Evolutionary conservation across 2,113 vertebrate genomes (phyloP), one percentile per base, ranked within the genome.

Genomic region (Cavia aperea): DNA sequence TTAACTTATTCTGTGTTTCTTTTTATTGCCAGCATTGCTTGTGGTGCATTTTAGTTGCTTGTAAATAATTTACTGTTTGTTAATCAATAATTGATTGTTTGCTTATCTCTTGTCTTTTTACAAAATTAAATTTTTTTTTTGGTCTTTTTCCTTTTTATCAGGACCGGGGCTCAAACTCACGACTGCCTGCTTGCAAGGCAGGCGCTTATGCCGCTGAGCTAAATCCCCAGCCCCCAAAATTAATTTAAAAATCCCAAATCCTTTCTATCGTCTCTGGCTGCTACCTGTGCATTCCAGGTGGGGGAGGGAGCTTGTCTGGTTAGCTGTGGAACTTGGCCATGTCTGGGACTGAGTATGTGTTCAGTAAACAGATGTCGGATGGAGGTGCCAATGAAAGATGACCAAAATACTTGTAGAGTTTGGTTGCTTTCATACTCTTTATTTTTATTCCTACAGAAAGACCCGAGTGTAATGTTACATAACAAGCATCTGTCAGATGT

Each of bases 371-470:
- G 82, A 83, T 31, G 65, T 77, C 43, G 66, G 90, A 7, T 23
- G 63, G 72, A 58, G 86, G 68, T 49, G 58, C 70, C 58, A 68
- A 49, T 3, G 14, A 79, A 87, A 16, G 19, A 46, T 5, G 62
- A 77, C 68, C 86, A 93, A 60, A 83, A 79, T n/a, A 51, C 73
- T 79, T 60, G 63, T 7, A 19, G 63, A 73, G 24, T 85, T 87
- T 56, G 49, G 62, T 90, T 93, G 93, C 49, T 90, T 88, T 82
- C 66, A 7, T 63, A 31, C 33, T 33, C 62, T 94, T 91, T 89
- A 70, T 66, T 94, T 91, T 62, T 65, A 29, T 91, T 89, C 46
- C 56, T 81, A 86, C 60, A n/a, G 81, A 87, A 88, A 86, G 51
- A 16, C 56, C 49, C 4, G 0, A 43, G 90, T n/a, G 90, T 49